A percentile compares a stretch with the other conserved stretches of the same genome.
Evolutionary conservation across 2,113 vertebrate genomes (phyloP).

Genomic region (Chloebia gouldiae): DNA sequence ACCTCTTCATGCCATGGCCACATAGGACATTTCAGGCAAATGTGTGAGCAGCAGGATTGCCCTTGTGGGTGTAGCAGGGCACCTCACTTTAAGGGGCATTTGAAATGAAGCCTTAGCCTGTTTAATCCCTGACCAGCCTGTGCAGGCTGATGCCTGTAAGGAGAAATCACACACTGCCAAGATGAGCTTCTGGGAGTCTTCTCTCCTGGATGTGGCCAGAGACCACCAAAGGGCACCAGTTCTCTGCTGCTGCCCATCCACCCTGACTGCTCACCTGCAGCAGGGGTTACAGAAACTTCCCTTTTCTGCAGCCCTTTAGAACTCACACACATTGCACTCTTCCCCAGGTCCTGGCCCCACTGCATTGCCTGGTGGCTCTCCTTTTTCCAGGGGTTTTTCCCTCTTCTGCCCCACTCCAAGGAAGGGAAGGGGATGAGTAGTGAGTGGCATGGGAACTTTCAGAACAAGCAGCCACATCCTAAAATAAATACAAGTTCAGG

Average conservation of each 20-base stretch:
- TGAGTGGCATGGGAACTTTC: background rate
- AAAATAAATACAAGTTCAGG: background rate
- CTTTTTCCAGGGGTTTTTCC: background rate
- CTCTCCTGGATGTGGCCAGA: background rate
- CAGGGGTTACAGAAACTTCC: background rate
- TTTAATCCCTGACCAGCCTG: background rate
- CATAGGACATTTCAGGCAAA: fast-evolving
- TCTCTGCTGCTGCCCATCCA: background rate
- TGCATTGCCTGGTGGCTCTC: background rate
- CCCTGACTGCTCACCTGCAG: fast-evolving
- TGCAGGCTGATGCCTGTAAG: background rate
- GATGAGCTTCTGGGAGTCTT: background rate
- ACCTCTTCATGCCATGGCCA: fast-evolving
- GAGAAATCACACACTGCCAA: background rate
- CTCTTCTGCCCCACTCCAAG: background rate
- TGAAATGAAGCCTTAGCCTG: background rate
- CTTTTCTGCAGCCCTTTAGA: fast-evolving
- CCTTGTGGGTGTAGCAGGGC: background rate
- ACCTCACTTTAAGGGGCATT: background rate
- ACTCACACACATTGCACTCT: fast-evolving
- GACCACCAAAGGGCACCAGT: background rate
- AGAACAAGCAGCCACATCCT: background rate
- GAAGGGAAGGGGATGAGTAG: background rate
- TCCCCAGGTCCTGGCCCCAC: background rate
- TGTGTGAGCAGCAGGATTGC: background rate